Base-by-base conservation (phyloP, 1,140 invertebrate genomes). In the Saxidomus purpurata region DNA sequence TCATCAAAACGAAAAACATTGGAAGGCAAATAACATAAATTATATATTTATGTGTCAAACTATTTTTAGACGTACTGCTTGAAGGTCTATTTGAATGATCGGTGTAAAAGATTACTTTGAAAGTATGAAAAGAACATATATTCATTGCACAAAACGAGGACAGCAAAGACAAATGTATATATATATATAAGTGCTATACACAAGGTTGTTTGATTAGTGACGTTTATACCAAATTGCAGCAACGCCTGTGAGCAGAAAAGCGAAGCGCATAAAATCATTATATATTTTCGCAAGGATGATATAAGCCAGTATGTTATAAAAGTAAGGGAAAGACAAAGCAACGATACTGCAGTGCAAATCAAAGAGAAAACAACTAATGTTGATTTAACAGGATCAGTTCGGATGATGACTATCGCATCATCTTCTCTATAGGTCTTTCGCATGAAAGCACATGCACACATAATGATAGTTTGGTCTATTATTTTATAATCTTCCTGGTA, bases 71-170 rank as follows among this genome's bases (percentile, higher is more conserved):
- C 13, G 9, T 0, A 38, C 11, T 2, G 19, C 49, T 40, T 1
- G 22, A 17, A 31, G 49, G 40, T 13, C 17, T 43, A n/a, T 15
- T 36, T 0, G 80, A 22, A 3, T 61, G 25, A 17, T 28, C 22
- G n/a, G 67, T 25, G 34, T 4, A 84, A 49, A n/a, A n/a, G 55
- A 96, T 96, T 3, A 98, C 98, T 3, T 40, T 49, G 25, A 67
- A 74, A 59, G 89, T 90, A 63, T 92, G 87, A 81, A 67, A 89
- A 0, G 98, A 98, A 98, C 99, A 98, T 52, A 98, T 98, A 96
- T 98, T 98, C 89, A 99, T 97, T 98, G 98, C 99, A 95, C 98
- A 98, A 96, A 99, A 99, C 71, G 98, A 97, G 36, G 98, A 97
- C 94, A 99, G 96, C 96, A 98, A 98, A 95, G 98, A 97, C 96